Conservation (phyloP, 2,113 vertebrate genomes). For the Dascyllus trimaculatus region DNA sequence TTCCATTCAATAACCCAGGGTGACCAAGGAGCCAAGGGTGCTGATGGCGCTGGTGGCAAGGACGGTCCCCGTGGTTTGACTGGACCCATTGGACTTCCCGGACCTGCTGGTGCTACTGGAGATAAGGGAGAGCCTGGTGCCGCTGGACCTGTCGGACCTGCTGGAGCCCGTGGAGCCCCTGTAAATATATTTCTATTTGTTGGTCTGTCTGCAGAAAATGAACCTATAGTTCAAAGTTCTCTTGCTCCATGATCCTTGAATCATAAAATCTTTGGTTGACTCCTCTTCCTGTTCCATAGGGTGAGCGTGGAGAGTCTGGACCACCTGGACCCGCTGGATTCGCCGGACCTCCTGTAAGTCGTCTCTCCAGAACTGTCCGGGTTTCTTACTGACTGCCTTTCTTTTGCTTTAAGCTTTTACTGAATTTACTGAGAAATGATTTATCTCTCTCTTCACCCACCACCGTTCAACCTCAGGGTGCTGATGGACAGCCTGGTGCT, state of each 20-base stretch:
- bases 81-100: constrained; percentile 96
- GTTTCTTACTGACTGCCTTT: neutral
- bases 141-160: constrained; percentile 89
- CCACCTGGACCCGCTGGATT: constrained; percentile 97
- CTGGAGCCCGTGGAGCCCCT: constrained; percentile 92
- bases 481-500: constrained; percentile 88
- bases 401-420: neutral
- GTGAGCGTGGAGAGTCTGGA: constrained; percentile 95
- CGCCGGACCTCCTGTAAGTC: constrained; percentile 96
- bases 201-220: neutral
- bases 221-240: neutral
- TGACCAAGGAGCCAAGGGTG: constrained; percentile 93
- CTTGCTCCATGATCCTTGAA: neutral
- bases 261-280: constrained; percentile 3
- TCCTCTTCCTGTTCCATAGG: constrained; percentile 78
- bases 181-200: constrained; percentile 83
- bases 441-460: neutral
- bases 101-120: constrained; percentile 91
- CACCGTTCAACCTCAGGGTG: constrained; percentile 84
- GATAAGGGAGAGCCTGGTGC: constrained; percentile 97
- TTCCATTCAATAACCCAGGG: constrained; percentile 83
- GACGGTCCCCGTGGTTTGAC: constrained; percentile 94
- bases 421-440: neutral
- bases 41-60: constrained; percentile 93
- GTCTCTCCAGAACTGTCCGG: neutral